Base-by-base conservation (phyloP, 2,113 vertebrate genomes). In the Heliornis fulica region DNA sequence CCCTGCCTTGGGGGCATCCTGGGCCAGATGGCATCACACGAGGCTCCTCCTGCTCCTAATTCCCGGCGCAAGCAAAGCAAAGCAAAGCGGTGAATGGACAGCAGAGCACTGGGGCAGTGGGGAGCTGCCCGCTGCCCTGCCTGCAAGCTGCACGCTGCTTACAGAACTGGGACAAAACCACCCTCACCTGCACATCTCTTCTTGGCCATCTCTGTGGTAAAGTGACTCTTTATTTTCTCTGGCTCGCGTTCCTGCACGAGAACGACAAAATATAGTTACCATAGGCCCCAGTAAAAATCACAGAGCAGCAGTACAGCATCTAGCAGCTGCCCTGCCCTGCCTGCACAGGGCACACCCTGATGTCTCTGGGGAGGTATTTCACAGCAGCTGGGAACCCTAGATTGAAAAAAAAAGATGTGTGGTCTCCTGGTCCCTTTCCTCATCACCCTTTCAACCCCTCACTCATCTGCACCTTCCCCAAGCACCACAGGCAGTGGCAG, bases 111-210 rank as follows among this genome's bases (percentile, higher is more conserved):
- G 1, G 38, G 46, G 11, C 38, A 59, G 60, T 1, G 25, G 32
- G 53, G 36, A 0, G 2, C 84, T 71, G 46, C 29, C 56, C 1
- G 8, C 61, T 71, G 69, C 29, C 15, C 60, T 64, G 66, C 10
- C n/a, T 74, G 65, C 68, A 57, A 87, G 43, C 50, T 28, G 61
- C 61, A n/a, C 53, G 5, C 26, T 50, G 43, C 65, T 75, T 15
- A 50, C 34, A 43, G 60, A 54, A n/a, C 15, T 0, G 1, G 59
- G 65, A 68, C 51, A 69, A 72, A 78, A 22, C 20, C 15, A 4
- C 29, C 29, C 81, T 91, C 74, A 87, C 89, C 82, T 89, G 76
- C 85, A 92, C 84, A 92, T 41, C 89, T 80, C 56, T 96, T 91
- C 87, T 87, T 95, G 65, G 91, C 51, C 79, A 89, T 82, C 66